Conservation (phyloP, 2,888 invertebrate genomes). For the Petrophora chlorosata region DNA sequence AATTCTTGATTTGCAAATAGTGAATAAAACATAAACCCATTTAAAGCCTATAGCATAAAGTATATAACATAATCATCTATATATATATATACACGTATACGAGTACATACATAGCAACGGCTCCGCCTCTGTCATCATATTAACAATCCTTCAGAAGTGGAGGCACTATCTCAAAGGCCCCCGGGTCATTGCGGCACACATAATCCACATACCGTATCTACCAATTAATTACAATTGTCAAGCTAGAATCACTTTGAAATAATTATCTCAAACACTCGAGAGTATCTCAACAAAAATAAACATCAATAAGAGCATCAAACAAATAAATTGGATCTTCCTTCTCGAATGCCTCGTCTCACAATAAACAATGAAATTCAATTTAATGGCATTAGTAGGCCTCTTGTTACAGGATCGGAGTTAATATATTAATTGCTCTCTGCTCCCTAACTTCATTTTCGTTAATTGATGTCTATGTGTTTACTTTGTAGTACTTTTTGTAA, state of each 20-base stretch:
- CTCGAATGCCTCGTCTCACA: slow-evolving; percentile 37
- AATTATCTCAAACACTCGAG: slow-evolving; percentile 17
- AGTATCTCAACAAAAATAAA: slow-evolving; percentile 28
- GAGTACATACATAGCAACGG: too few species aligned
- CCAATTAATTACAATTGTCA: too few species aligned
- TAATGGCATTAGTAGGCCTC: slow-evolving; percentile 38
- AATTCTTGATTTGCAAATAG: too few species aligned
- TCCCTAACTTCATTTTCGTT: slow-evolving; percentile 25
- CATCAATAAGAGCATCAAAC: slow-evolving; percentile 30
- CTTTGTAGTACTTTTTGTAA: slow-evolving; percentile 14
- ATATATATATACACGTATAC: too few species aligned
- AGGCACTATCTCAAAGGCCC: too few species aligned
- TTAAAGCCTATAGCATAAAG: too few species aligned
- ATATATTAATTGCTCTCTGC: slow-evolving; percentile 36
- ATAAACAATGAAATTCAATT: slow-evolving; percentile 42
- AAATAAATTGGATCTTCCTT: slow-evolving; percentile 40
- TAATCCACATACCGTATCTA: too few species aligned
- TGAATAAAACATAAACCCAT: too few species aligned
- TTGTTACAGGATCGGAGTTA: slow-evolving; percentile 35
- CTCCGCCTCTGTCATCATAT: too few species aligned
- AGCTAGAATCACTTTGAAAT: slow-evolving; percentile 7
- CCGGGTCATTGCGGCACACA: too few species aligned
- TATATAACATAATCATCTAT: too few species aligned
- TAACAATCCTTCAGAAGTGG: too few species aligned
- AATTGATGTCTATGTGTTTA: slow-evolving; percentile 20